Percentiles rank a stretch among this genome's conserved stretches.
Conservation (phyloP, 2,888 invertebrate species). For the Drosophila emarginata region DNA sequence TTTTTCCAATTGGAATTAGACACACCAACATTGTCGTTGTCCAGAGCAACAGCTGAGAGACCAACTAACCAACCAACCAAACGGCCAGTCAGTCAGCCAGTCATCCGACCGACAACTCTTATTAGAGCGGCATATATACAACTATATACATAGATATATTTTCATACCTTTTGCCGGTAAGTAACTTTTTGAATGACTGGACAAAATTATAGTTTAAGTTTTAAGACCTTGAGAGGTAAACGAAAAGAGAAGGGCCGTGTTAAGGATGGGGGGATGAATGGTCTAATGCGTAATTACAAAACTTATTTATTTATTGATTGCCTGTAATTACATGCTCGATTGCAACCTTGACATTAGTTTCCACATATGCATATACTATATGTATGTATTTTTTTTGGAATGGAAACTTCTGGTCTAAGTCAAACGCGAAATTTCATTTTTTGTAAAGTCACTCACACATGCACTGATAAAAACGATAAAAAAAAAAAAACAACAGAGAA, state of each 20-base stretch:
- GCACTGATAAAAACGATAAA: neutral
- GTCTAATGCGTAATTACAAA: slow-evolving; percentile 44
- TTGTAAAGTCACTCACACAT: slow-evolving; percentile 9
- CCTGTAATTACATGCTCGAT: slow-evolving; percentile 34
- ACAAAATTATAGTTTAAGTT: slow-evolving; percentile 9
- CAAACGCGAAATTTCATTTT: neutral
- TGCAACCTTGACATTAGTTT: slow-evolving; percentile 67
- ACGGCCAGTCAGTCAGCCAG: too few relatives aligned
- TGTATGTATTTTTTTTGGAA: neutral
- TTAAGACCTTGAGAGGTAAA: neutral
- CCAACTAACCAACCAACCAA: slow-evolving; percentile 1
- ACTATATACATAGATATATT: neutral
- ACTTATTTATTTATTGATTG: slow-evolving; percentile 41
- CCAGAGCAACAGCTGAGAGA: slow-evolving; percentile 40
- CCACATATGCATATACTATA: neutral
- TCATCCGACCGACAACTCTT: too few relatives aligned
- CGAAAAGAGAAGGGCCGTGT: neutral
- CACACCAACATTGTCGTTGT: slow-evolving; percentile 16
- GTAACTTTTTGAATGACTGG: slow-evolving; percentile 13
- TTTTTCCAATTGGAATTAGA: slow-evolving; percentile 19
- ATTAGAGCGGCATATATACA: too few relatives aligned
- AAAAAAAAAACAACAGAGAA: neutral
- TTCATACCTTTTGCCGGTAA: slow-evolving; percentile 22
- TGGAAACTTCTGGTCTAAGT: slow-evolving; percentile 11
- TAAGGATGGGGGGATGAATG: neutral